phyloP scores from a whole-genome alignment of 1,140 invertebrate species.

The Drusus annulatus region DNA sequence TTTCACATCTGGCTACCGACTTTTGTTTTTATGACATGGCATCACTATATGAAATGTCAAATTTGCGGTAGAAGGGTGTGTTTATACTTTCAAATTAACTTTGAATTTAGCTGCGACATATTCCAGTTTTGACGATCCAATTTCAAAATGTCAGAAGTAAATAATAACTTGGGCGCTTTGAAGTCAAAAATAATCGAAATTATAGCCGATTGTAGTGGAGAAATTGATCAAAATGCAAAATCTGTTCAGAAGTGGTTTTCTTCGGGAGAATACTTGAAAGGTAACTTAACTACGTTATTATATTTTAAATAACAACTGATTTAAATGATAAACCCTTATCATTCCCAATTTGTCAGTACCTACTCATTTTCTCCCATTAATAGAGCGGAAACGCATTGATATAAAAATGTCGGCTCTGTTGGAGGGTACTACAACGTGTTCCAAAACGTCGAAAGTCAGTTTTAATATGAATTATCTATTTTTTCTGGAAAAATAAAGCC shows the following conservation, averaged over 20 bases:
- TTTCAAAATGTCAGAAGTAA: slow-evolving; percentile 6
- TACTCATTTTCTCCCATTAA: too few relatives aligned
- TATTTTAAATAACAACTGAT: too few relatives aligned
- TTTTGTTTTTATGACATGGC: too few relatives aligned
- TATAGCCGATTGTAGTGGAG: background rate
- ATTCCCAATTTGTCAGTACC: too few relatives aligned
- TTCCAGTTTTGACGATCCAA: background rate
- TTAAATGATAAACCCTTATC: too few relatives aligned
- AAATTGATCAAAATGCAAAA: slow-evolving; percentile 17
- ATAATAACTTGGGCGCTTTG: background rate
- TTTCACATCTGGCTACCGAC: too few relatives aligned
- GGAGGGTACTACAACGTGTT: background rate
- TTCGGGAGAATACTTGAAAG: slow-evolving; percentile 44
- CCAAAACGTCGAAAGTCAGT: background rate
- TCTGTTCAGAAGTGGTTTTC: slow-evolving; percentile 46
- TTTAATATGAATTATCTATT: too few relatives aligned
- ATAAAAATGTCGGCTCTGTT: background rate
- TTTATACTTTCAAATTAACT: background rate
- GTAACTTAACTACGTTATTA: background rate
- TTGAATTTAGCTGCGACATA: background rate
- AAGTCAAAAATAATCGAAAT: slow-evolving; percentile 7
- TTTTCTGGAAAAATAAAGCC: too few relatives aligned
- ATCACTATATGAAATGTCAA: too few relatives aligned
- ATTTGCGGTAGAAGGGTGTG: too few relatives aligned
- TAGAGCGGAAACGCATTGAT: background rate